phyloP scores from a whole-genome alignment of 1,140 invertebrate genomes.

The Melitaea cinxia region DNA sequence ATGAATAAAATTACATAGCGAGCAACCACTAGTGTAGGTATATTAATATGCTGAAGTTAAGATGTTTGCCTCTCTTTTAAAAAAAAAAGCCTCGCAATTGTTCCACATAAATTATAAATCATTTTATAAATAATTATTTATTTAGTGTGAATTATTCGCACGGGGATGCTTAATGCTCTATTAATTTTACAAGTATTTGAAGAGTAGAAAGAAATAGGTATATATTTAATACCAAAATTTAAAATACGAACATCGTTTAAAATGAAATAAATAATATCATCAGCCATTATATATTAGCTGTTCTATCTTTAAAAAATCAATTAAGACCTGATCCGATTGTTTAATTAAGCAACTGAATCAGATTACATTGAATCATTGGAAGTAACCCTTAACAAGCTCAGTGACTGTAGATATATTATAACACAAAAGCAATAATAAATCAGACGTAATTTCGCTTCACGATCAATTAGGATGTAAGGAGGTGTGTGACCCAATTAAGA shows the following conservation, averaged over 20 bases:
- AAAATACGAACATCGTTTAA: neutral
- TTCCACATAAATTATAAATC: no score
- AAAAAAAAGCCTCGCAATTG: no score
- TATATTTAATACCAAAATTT: no score
- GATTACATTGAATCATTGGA: slow-evolving; percentile 14
- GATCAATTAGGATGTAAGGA: slow-evolving; percentile 60
- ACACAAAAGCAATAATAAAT: slow-evolving; percentile 42
- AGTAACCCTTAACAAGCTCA: slow-evolving; percentile 14
- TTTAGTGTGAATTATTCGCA: no score
- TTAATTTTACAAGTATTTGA: no score
- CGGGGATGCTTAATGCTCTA: no score
- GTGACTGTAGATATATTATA: slow-evolving; percentile 18
- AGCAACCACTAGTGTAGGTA: no score
- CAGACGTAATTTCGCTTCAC: slow-evolving; percentile 49
- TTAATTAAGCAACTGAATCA: slow-evolving; percentile 19
- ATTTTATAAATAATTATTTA: no score
- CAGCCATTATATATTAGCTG: neutral
- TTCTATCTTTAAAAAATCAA: slow-evolving; percentile 17
- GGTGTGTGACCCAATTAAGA: slow-evolving; percentile 71
- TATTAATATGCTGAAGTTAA: no score
- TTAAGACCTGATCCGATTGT: slow-evolving; percentile 1
- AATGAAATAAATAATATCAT: neutral
- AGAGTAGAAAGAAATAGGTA: no score
- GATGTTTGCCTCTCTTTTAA: no score
- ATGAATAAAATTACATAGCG: no score